Conservation (phyloP, 1,140 invertebrate species). For the Bombus confusus region DNA sequence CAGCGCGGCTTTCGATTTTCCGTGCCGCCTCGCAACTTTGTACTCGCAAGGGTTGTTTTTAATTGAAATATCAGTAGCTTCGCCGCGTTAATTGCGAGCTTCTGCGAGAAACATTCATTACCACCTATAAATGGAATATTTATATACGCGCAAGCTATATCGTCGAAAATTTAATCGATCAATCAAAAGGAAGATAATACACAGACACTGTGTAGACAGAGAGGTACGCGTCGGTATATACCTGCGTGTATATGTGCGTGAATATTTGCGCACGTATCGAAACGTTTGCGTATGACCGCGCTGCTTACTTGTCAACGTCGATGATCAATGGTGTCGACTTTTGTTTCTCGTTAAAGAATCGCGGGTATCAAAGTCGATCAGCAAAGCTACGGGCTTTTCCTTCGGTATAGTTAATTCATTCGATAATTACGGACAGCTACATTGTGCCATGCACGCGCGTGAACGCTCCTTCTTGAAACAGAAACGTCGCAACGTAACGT, state of each 20-base stretch:
- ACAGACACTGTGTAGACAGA: neutral
- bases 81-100: slow-evolving; percentile 43
- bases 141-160: neutral
- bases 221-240: neutral
- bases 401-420: neutral
- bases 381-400: neutral
- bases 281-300: neutral
- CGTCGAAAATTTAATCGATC: slow-evolving; percentile 45
- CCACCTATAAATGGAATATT: slow-evolving; percentile 40
- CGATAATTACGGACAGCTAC: slow-evolving; percentile 21
- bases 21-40: neutral
- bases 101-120: slow-evolving; percentile 41
- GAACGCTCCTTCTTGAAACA: neutral
- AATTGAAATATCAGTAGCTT: slow-evolving; percentile 38
- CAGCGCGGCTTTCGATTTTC: neutral
- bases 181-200: slow-evolving; percentile 25
- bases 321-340: slow-evolving; percentile 13
- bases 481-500: neutral
- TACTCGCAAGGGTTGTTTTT: neutral
- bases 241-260: neutral
- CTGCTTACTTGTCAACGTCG: slow-evolving; percentile 30
- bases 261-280: neutral
- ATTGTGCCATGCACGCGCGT: neutral
- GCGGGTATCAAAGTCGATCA: neutral
- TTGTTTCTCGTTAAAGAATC: neutral